Conservation (phyloP, 2,888 invertebrate genomes). For the Scelioninae gen. 2 region DNA sequence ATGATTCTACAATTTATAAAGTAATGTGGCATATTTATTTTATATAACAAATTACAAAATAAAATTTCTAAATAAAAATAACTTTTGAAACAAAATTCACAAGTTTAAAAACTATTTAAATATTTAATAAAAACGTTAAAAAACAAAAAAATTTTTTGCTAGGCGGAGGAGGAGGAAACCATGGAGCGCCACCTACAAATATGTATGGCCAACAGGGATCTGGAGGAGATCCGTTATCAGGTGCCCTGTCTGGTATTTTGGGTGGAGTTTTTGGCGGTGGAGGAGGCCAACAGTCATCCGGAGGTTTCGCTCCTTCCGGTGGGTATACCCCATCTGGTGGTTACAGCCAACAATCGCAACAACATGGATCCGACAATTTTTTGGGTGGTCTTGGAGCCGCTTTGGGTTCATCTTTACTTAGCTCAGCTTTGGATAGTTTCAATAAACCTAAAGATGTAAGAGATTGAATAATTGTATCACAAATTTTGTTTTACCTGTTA, state of each 20-base stretch:
- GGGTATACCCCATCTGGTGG: conserved; percentile 69
- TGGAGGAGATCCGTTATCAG: conserved; percentile 65
- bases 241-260: conserved; percentile 69
- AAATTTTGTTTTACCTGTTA: too few species aligned
- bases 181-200: conserved; percentile 60
- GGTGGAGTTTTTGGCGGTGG: conserved; percentile 71
- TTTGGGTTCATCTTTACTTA: conserved; percentile 68
- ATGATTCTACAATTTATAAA: too few species aligned
- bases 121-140: not conserved
- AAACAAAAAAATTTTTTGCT: conserved; percentile 1
- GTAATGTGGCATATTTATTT: too few species aligned
- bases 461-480: too few species aligned
- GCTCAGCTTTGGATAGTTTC: conserved; percentile 70
- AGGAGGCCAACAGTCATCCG: conserved; percentile 63
- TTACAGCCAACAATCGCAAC: conserved; percentile 61
- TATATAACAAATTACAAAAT: not conserved
- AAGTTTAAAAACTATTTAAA: not conserved
- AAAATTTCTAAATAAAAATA: not conserved
- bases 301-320: conserved; percentile 68
- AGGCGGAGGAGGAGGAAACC: conserved; percentile 47
- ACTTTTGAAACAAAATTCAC: too few species aligned
- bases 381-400: conserved; percentile 69
- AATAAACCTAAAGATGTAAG: conserved; percentile 70
- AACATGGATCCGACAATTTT: conserved; percentile 65
- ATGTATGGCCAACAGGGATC: conserved; percentile 60